phyloP scores from a whole-genome alignment of 2,888 invertebrate species.

The Hipparchia sbordonii region DNA sequence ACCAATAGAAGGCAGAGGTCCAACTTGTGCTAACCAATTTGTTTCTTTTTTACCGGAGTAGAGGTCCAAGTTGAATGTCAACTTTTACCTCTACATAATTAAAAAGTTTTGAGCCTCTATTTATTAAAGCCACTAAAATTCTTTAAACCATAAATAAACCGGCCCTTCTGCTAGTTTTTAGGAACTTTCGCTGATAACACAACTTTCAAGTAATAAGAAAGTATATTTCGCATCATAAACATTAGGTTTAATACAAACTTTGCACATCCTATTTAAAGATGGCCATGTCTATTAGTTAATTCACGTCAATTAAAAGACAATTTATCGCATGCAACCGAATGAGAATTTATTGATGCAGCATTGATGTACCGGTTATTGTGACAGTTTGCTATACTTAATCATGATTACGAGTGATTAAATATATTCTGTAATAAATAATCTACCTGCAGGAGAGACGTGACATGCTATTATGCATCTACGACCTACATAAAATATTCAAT shows the following conservation, averaged over 20 bases:
- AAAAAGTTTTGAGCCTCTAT: no score
- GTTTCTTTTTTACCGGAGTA: no score
- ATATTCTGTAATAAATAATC: not conserved
- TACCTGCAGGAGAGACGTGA: not conserved
- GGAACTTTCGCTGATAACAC: no score
- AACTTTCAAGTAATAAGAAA: not conserved
- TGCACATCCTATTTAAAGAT: slow-evolving; percentile 15
- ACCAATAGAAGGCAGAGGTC: no score
- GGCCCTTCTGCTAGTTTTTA: no score
- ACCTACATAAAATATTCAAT: not conserved
- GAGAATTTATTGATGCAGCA: slow-evolving; percentile 10
- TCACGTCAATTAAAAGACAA: slow-evolving; percentile 27
- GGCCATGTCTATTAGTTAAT: slow-evolving; percentile 20
- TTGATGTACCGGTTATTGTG: not conserved
- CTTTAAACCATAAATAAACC: no score
- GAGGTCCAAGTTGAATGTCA: no score
- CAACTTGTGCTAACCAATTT: no score
- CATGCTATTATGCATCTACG: not conserved
- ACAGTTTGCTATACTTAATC: not conserved
- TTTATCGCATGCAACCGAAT: slow-evolving; percentile 7
- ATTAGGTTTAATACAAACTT: not conserved
- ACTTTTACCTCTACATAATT: no score
- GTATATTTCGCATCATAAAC: not conserved
- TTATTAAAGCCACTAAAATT: no score
- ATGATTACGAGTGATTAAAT: not conserved